Base-by-base conservation (phyloP, 2,797 vertebrate species). In the Serranus cabrilla region DNA sequence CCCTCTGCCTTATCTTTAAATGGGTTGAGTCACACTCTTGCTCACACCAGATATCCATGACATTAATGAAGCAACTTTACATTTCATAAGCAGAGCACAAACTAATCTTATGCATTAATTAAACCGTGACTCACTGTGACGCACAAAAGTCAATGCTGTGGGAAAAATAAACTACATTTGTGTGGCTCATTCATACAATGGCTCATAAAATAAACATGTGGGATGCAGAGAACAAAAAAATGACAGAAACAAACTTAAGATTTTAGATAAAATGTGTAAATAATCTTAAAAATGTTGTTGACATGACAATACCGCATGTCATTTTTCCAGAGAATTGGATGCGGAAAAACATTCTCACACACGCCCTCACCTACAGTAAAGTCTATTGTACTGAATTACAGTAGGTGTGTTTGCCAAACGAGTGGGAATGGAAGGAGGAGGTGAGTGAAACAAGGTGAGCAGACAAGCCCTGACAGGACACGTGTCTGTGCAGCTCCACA, bases 391-490 rank as follows among this genome's bases (percentile, higher is more conserved):
- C 2, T 27, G 3, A n/a, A 61, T 42, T 25, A 27, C 14, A 34
- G 43, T 56, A 17, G 52, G 40, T 71, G 80, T 75, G 74, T 78
- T 73, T 64, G 11, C 5, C 23, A 64, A 31, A 34, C 12, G 1
- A 34, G 27, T 2, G 34, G 71, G 31, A 42, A 20, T 3, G 27
- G n/a, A 25, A n/a, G 20, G 45, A 49, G 34, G 52, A 37, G 25
- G 49, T 85, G 57, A 75, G 86, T 76, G 40, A 0, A 78, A 84
- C 90, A 83, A 63, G 77, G 74, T 39, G 40, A 0, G 4, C 47
- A 31, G 40, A 37, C 59, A 34, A 23, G 56, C 56, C 60, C 2
- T 4, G 54, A 80, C 64, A 46, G 37, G 62, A 67, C 1, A 23
- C 39, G 45, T 64, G 51, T 54, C 40, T 71, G 31, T 23, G 25